Base-by-base conservation (phyloP, 64 coral and sea anemone species). In the Montipora sp. region DNA sequence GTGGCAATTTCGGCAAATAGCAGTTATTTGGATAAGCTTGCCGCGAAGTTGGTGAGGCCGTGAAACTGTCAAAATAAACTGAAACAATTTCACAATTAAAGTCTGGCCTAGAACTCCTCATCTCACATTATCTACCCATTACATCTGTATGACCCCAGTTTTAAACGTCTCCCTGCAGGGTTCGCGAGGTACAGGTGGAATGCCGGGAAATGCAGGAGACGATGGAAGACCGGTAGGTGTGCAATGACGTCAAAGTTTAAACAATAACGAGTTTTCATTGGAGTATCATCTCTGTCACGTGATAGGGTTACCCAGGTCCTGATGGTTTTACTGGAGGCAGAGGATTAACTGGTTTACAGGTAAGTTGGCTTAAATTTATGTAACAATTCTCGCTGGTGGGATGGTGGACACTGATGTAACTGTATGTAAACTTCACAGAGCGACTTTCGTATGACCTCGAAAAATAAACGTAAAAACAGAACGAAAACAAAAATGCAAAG, bases 281-380 rank as follows among this genome's bases (percentile, higher is more conserved):
- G 5, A 18, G 0, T 36, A 21, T 72, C 47, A 7, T 70, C 20
- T 83, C 21, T 84, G 59, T 71, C 63, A 71, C 18, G 46, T 14
- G 65, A 72, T 71, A 85, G 82, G 82, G 82, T 70, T 45, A 14
- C 47, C 36, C 7, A 3, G 82, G 82, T 22, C 60, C 18, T 49
- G 59, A 85, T 46, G 82, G 82, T 72, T n/a, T 72, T 18, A 0
- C 63, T 47, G 82, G 82, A 2, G n/a, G 44, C 5, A 85, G 60
- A 23, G 82, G 82, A 85, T 61, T 22, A 19, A 21, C 61, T 12
- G 82, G 82, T 85, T 22, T 71, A 20, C 82, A 85, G 65, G 82
- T 85, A 7, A 85, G 47, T 2, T 19, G 1, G 63, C 6, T 4
- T 7, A 71, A 63, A 63, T 63, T 63, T 3, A 63, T 6, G 51